Evolutionary conservation across 2,888 invertebrate species (phyloP).

Genomic region (Cerastis rubricosa): DNA sequence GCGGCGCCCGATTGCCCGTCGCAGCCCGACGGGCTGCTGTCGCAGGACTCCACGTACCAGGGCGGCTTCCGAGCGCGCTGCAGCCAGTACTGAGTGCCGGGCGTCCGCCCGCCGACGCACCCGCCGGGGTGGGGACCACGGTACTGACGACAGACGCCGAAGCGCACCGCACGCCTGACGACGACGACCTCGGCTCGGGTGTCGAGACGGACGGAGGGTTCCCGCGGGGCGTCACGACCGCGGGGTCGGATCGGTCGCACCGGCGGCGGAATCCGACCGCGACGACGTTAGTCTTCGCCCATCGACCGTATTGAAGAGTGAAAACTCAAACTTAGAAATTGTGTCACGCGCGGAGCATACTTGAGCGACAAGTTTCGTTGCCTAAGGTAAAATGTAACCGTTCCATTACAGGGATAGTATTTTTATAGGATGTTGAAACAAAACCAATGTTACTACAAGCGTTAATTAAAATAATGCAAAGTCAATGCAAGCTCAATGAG

Average conservation of each 20-base stretch:
- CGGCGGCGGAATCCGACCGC: constrained; percentile 75
- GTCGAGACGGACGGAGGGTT: constrained; percentile 61
- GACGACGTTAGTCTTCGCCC: constrained; percentile 73
- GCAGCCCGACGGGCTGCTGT: constrained; percentile 98
- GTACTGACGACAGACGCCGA: constrained; percentile 76
- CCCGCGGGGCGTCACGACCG: constrained; percentile 59
- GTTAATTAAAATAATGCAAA: constrained; percentile 49
- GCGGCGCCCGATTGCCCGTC: constrained; percentile 96
- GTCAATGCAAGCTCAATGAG: constrained; percentile 50
- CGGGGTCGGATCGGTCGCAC: constrained; percentile 67
- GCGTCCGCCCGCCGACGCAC: constrained; percentile 80
- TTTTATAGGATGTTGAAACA: constrained; percentile 73
- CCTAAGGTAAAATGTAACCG: constrained; percentile 73
- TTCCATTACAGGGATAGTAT: constrained; percentile 80
- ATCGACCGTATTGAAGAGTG: constrained; percentile 71
- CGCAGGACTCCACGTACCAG: constrained; percentile 97
- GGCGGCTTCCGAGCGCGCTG: constrained; percentile 93
- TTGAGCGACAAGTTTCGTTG: constrained; percentile 69
- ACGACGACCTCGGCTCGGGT: constrained; percentile 62
- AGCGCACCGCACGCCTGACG: constrained; percentile 68
- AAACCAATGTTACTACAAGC: constrained; percentile 55
- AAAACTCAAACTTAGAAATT: constrained; percentile 72
- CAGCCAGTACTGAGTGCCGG: constrained; percentile 94
- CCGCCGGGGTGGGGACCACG: constrained; percentile 73
- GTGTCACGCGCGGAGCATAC: constrained; percentile 76